Percentiles rank a stretch among this genome's conserved stretches.
These are phyloP conservation scores for Ormyrus nitidulus DNA, from an alignment of 2,888 invertebrate genomes.

Conservation along the genomic window DNA sequence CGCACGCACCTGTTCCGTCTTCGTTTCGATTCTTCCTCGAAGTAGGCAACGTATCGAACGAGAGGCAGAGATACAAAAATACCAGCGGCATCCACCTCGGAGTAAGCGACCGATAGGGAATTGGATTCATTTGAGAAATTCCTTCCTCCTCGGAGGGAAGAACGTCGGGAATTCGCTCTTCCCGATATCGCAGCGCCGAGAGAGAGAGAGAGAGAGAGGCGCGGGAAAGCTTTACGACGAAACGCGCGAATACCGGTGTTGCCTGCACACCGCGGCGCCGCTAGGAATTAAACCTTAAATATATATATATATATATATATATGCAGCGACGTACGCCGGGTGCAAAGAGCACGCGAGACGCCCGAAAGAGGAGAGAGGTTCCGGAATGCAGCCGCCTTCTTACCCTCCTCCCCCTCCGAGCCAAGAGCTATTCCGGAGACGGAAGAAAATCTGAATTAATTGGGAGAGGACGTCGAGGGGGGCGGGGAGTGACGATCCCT, in stretches of 20 bases:
- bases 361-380: conserved; percentile 9
- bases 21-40: no score
- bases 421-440: background rate
- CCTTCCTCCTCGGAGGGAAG: conserved; percentile 30
- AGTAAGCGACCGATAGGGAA: conserved; percentile 45
- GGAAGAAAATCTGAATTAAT: conserved; percentile 40
- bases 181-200: conserved; percentile 2
- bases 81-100: background rate
- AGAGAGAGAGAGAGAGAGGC: background rate
- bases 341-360: background rate
- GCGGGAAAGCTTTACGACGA: background rate
- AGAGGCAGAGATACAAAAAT: conserved; percentile 1
- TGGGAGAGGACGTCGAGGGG: background rate
- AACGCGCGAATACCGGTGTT: background rate
- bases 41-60: no score
- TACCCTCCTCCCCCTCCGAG: background rate
- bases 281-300: conserved; percentile 26
- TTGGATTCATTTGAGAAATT: conserved; percentile 57
- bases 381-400: conserved; percentile 31
- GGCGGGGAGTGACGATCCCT: background rate
- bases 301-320: background rate
- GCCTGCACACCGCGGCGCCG: background rate
- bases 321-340: background rate
- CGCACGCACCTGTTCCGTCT: no score
- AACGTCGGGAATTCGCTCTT: conserved; percentile 48